Evolutionary conservation across 2,888 invertebrate species (phyloP).

Genomic region (Tromatobia lineatoria): DNA sequence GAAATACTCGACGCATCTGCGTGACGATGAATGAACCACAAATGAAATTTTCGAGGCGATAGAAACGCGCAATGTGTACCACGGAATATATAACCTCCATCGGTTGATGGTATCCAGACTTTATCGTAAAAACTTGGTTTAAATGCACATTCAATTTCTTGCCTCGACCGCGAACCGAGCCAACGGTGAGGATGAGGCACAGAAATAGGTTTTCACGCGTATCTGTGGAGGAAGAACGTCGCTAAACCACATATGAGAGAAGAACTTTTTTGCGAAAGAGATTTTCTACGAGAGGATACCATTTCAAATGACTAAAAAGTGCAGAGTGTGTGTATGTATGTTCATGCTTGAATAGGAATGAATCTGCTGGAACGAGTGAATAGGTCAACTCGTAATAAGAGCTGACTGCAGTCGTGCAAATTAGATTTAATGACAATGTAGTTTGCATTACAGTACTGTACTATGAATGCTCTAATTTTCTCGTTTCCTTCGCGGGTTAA

Average conservation of each 20-base stretch:
- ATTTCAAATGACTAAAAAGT: conserved; percentile 24
- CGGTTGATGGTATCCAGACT: neutral
- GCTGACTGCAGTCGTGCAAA: neutral
- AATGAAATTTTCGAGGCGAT: neutral
- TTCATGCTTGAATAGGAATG: conserved; percentile 9
- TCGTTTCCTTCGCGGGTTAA: neutral
- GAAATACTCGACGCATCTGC: conserved; percentile 27
- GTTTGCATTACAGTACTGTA: neutral
- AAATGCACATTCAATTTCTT: conserved; percentile 50
- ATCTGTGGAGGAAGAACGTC: neutral
- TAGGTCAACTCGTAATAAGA: conserved; percentile 12
- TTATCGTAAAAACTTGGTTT: conserved; percentile 35
- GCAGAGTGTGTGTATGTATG: conserved; percentile 13
- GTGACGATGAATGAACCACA: conserved; percentile 23
- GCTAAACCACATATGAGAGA: neutral
- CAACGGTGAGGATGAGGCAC: neutral
- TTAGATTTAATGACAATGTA: conserved; percentile 23
- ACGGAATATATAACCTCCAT: neutral
- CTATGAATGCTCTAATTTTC: neutral
- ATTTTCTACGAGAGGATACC: neutral
- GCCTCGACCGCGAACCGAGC: conserved; percentile 22
- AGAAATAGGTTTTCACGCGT: conserved; percentile 4
- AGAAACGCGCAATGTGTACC: conserved; percentile 1
- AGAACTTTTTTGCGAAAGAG: conserved; percentile 2
- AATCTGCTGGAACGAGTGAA: neutral